Evolutionary conservation across 2,888 invertebrate genomes (phyloP).

Genomic region (Pasiphila rectangulata): DNA sequence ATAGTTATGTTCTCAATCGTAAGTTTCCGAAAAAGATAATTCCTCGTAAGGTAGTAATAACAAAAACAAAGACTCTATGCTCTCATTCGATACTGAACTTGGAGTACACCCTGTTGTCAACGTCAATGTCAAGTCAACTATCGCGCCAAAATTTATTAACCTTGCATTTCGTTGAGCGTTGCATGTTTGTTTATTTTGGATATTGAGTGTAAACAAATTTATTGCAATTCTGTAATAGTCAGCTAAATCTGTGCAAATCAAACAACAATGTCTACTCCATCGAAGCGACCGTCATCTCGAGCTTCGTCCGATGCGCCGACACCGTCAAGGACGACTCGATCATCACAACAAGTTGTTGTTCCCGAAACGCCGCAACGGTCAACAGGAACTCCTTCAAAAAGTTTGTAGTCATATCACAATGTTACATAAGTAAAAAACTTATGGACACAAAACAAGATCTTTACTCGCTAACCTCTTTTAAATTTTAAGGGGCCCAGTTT

Average conservation of each 20-base stretch:
- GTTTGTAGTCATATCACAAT: slow-evolving; percentile 34
- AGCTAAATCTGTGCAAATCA: not conserved
- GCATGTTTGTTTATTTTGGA: slow-evolving; percentile 11
- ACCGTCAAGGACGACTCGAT: slow-evolving; percentile 65
- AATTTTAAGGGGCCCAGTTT: too few species aligned
- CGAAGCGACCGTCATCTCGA: slow-evolving; percentile 66
- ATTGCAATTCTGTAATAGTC: not conserved
- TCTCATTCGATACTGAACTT: too few species aligned
- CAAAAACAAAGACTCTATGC: not conserved
- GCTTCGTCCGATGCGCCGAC: slow-evolving; percentile 74
- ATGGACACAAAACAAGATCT: too few species aligned
- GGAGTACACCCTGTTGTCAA: too few species aligned
- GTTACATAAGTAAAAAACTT: not conserved
- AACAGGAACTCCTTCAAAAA: slow-evolving; percentile 65
- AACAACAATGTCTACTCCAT: slow-evolving; percentile 63
- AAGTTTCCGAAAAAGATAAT: slow-evolving; percentile 10
- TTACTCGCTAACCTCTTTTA: too few species aligned
- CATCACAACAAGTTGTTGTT: slow-evolving; percentile 71
- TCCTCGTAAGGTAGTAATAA: slow-evolving; percentile 26
- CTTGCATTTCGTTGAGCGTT: not conserved
- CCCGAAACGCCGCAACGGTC: slow-evolving; percentile 76
- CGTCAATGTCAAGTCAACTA: slow-evolving; percentile 22
- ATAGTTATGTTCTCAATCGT: slow-evolving; percentile 40
- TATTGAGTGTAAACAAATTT: slow-evolving; percentile 9
- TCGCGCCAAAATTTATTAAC: slow-evolving; percentile 24